phyloP scores from a whole-genome alignment of 1,140 invertebrate species.

The Dendroctonus ponderosae region DNA sequence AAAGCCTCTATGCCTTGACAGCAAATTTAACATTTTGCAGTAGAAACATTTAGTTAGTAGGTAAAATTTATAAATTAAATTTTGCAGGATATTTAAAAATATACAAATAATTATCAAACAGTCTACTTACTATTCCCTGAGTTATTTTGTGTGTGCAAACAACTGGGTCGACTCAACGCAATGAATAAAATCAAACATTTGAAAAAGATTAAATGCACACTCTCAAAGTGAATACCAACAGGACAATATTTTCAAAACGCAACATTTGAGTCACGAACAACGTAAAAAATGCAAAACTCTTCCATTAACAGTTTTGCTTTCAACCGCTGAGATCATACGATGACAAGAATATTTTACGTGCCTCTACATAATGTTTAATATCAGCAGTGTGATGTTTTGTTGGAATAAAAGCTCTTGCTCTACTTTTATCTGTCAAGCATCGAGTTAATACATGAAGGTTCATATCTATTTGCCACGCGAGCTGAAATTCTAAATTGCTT shows the following conservation, averaged over 20 bases:
- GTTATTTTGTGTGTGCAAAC: too few relatives aligned
- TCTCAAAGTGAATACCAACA: constrained; percentile 1
- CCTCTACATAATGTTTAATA: constrained; percentile 29
- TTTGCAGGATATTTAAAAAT: too few relatives aligned
- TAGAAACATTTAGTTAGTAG: too few relatives aligned
- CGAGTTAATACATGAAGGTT: constrained; percentile 13
- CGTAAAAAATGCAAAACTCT: constrained; percentile 17
- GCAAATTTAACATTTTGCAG: too few relatives aligned
- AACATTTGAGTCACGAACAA: constrained; percentile 23
- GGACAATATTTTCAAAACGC: constrained; percentile 7
- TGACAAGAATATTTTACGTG: constrained; percentile 30
- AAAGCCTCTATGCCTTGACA: too few relatives aligned
- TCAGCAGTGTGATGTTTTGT: constrained; percentile 19
- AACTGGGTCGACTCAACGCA: too few relatives aligned
- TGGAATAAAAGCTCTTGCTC: constrained; percentile 22
- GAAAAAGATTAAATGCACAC: background rate
- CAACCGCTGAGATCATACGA: constrained; percentile 24
- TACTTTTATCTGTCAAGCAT: constrained; percentile 20
- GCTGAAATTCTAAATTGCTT: constrained; percentile 5
- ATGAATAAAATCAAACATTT: background rate
- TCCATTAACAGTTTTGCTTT: constrained; percentile 25
- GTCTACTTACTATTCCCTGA: too few relatives aligned
- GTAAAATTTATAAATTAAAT: too few relatives aligned
- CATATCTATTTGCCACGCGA: constrained; percentile 8
- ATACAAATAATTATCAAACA: too few relatives aligned